phyloP scores from a whole-genome alignment of 1,140 invertebrate genomes.

The Eurosta solidaginis region DNA sequence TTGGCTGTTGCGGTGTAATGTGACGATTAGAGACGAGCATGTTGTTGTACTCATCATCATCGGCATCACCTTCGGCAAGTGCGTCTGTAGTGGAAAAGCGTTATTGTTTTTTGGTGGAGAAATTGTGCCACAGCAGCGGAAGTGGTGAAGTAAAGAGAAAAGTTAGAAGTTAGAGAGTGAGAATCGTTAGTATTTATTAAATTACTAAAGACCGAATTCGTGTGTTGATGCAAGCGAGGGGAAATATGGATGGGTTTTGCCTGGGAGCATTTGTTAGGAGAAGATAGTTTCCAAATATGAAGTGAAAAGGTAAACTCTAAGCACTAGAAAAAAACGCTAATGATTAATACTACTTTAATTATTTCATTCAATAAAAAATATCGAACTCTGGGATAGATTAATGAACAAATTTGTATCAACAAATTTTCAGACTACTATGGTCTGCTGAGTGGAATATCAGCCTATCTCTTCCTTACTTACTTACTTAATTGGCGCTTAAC shows the following conservation, averaged over 20 bases:
- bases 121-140: constrained; percentile 10
- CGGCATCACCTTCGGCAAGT: not conserved
- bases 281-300: too few relatives aligned
- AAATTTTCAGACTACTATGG: too few relatives aligned
- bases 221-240: not conserved
- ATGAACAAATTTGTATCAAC: too few relatives aligned
- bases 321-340: too few relatives aligned
- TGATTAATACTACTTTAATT: too few relatives aligned
- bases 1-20: not conserved
- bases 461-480: too few relatives aligned
- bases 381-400: too few relatives aligned
- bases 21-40: constrained; percentile 2
- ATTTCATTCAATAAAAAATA: too few relatives aligned
- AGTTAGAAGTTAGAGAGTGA: not conserved
- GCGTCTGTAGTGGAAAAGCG: not conserved
- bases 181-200: not conserved
- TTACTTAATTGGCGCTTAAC: too few relatives aligned
- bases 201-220: not conserved
- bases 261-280: too few relatives aligned
- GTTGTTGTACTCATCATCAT: constrained; percentile 25
- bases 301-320: too few relatives aligned
- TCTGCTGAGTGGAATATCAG: too few relatives aligned
- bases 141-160: not conserved
- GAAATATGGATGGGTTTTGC: not conserved
- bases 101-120: not conserved